A percentile compares a stretch with the other conserved stretches of the same genome.
Conservation (phyloP, 1,140 invertebrate genomes). For the Plutomurus gul region DNA sequence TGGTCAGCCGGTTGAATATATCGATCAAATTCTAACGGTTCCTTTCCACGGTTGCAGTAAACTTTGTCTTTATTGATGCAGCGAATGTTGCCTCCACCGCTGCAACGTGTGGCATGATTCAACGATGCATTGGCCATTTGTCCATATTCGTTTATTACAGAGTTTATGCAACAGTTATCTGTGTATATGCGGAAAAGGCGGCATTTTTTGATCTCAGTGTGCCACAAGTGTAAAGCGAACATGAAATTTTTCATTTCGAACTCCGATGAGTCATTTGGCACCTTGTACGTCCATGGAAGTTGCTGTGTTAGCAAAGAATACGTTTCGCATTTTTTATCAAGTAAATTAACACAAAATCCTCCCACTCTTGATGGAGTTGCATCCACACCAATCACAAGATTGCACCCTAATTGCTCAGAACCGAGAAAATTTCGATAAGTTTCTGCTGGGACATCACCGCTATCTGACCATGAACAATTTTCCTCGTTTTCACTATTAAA, state of each 20-base stretch:
- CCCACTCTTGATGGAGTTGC: background rate
- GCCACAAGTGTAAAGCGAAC: constrained; percentile 20
- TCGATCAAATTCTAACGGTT: background rate
- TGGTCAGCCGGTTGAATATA: constrained; percentile 38
- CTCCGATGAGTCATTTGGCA: background rate
- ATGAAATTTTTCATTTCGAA: constrained; percentile 21
- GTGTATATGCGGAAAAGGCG: background rate
- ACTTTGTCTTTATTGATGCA: background rate
- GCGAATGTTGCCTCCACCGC: background rate
- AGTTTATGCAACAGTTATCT: background rate
- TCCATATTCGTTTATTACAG: background rate
- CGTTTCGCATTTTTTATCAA: background rate
- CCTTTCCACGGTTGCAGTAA: background rate
- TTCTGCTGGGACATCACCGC: too few relatives aligned
- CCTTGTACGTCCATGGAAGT: background rate
- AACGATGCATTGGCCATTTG: background rate
- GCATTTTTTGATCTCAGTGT: background rate
- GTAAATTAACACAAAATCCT: constrained; percentile 13
- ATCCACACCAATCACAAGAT: background rate
- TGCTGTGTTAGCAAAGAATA: background rate
- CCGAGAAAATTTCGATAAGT: too few relatives aligned
- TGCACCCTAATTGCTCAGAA: background rate
- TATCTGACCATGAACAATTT: too few relatives aligned
- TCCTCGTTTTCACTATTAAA: too few relatives aligned
- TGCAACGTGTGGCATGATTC: constrained; percentile 15